phyloP scores from a whole-genome alignment of 92 coral and sea anemone species.

The Heteractis magnifica region DNA sequence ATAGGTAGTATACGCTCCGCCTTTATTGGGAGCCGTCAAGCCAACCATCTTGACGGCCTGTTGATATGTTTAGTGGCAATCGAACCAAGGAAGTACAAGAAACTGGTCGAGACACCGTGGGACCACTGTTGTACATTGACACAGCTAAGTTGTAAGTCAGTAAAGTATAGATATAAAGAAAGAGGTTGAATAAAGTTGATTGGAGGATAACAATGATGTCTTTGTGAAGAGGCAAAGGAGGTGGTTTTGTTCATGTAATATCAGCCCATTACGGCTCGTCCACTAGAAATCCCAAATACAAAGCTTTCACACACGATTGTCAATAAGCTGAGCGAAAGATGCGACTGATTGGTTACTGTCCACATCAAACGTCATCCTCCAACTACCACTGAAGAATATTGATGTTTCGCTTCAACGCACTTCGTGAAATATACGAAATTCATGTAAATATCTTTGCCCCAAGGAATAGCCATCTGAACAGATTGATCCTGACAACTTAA shows the following conservation, averaged over 20 bases:
- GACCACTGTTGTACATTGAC: slow-evolving; percentile 31
- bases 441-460: slow-evolving; percentile 27
- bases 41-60: slow-evolving; percentile 6
- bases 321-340: slow-evolving; percentile 31
- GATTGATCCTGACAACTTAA: slow-evolving; percentile 21
- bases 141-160: slow-evolving; percentile 19
- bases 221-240: slow-evolving; percentile 17
- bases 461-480: slow-evolving; percentile 7
- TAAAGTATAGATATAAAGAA: slow-evolving; percentile 36
- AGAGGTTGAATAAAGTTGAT: slow-evolving; percentile 49
- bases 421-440: slow-evolving; percentile 22
- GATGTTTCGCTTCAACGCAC: slow-evolving; percentile 46
- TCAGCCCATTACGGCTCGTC: slow-evolving; percentile 44
- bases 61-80: slow-evolving; percentile 13
- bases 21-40: slow-evolving; percentile 34
- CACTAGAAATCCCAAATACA: slow-evolving; percentile 28
- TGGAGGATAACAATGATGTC: slow-evolving; percentile 27
- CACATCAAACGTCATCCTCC: slow-evolving; percentile 24
- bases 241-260: slow-evolving; percentile 22
- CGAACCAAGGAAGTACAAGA: slow-evolving; percentile 26
- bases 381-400: slow-evolving; percentile 15
- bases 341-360: slow-evolving; percentile 31
- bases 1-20: slow-evolving; percentile 47
- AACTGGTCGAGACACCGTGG: slow-evolving; percentile 31
- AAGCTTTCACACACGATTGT: slow-evolving; percentile 45